These are phyloP conservation scores for Diogma glabrata DNA, from an alignment of 2,888 invertebrate genomes.

Conservation along the genomic window DNA sequence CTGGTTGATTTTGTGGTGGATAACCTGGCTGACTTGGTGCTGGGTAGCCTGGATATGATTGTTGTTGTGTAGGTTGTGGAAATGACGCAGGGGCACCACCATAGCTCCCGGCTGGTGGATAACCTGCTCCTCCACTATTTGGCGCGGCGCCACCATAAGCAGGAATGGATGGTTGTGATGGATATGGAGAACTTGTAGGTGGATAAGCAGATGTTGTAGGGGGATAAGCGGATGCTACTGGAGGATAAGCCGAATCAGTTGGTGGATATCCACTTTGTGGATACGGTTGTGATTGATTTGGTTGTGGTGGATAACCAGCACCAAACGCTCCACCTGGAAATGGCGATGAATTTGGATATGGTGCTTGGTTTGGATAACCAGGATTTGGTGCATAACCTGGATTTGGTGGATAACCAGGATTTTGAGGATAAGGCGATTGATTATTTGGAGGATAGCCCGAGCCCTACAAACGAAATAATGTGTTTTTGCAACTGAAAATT, in stretches of 20 bases:
- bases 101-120: too few species aligned
- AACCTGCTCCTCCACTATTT: not conserved
- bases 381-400: not conserved
- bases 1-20: not conserved
- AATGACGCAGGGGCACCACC: not conserved
- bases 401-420: slow-evolving; percentile 5
- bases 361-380: slow-evolving; percentile 5
- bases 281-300: slow-evolving; percentile 8
- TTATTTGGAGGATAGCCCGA: slow-evolving; percentile 11
- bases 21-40: not conserved
- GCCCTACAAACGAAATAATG: slow-evolving; percentile 6
- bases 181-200: not conserved
- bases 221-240: not conserved
- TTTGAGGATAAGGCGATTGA: slow-evolving; percentile 10
- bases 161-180: not conserved
- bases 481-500: slow-evolving; percentile 1
- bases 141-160: slow-evolving; percentile 9
- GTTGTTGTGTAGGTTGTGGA: not conserved
- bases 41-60: slow-evolving; percentile 1
- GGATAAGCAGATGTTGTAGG: not conserved
- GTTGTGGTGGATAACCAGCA: slow-evolving; percentile 10
- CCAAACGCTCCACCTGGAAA: slow-evolving; percentile 10
- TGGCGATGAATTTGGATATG: slow-evolving; percentile 7
- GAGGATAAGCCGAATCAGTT: slow-evolving; percentile 1
- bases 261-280: slow-evolving; percentile 1